A percentile compares a stretch with the other conserved stretches of the same genome.
Conservation (phyloP, 2,113 vertebrate genomes). For the Erythrolamprus reginae region DNA sequence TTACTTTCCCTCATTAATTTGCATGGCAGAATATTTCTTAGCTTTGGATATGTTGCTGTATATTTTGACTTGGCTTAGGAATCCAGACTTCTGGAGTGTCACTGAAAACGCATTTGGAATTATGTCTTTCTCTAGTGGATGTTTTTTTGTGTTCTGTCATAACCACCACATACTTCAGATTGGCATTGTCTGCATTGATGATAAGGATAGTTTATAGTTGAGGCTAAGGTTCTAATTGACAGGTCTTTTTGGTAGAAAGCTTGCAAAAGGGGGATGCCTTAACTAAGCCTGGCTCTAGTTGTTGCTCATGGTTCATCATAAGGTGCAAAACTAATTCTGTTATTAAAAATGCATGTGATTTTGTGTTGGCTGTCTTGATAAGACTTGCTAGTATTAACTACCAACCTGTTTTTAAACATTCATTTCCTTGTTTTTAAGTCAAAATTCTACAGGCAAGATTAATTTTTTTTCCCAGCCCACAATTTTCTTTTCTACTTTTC, state of each 20-base stretch:
- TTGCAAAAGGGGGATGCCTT: slow-evolving; percentile 53
- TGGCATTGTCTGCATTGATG: slow-evolving; percentile 34
- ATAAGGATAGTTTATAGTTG: slow-evolving; percentile 5
- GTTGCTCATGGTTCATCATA: slow-evolving; percentile 66
- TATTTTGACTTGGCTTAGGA: slow-evolving; percentile 28
- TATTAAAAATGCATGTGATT: slow-evolving; percentile 66
- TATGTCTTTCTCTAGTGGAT: slow-evolving; percentile 34
- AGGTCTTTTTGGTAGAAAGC: slow-evolving; percentile 10
- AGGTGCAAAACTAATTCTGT: slow-evolving; percentile 65
- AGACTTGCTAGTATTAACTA: slow-evolving; percentile 65
- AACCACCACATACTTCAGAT: slow-evolving; percentile 52
- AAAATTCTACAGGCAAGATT: slow-evolving; percentile 35
- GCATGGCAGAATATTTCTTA: slow-evolving; percentile 49
- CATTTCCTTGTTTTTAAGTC: slow-evolving; percentile 60
- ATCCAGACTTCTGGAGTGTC: slow-evolving; percentile 40
- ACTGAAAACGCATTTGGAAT: slow-evolving; percentile 30
- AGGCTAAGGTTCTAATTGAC: background rate
- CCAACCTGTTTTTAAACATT: slow-evolving; percentile 47
- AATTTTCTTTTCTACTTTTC: background rate
- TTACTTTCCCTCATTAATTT: slow-evolving; percentile 50
- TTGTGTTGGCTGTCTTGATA: slow-evolving; percentile 63
- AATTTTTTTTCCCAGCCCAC: background rate
- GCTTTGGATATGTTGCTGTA: slow-evolving; percentile 53
- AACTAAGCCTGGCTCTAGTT: slow-evolving; percentile 63
- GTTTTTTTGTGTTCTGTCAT: slow-evolving; percentile 41